Evolutionary conservation across 2,113 vertebrate genomes (phyloP), one percentile per base, ranked within the genome.

Genomic region (Microcebus lehilahytsara): DNA sequence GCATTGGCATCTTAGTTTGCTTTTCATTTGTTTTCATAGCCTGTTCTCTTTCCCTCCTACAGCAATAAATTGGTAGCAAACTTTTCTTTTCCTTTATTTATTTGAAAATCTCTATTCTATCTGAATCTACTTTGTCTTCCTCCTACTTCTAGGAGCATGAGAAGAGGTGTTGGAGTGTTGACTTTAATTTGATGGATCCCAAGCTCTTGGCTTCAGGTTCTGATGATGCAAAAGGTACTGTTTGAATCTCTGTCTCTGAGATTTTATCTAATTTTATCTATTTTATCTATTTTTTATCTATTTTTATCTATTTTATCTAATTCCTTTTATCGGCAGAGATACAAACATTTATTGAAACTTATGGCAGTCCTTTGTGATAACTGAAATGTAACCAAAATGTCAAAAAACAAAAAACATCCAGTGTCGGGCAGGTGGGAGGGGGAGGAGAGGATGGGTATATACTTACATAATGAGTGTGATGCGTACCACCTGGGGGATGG

Each of bases 151-250:
- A 99, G 99, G 99, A 99, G 81, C 99, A 99, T 98, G 99, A 99
- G 98, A 99, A 99, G 98, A 99, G 99, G 85, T 99, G 99, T 98
- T 99, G 99, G 99, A 99, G 99, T 96, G 99, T 99, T 69, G 99
- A 99, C 98, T 99, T 99, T 96, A 99, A 99, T 97, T 99, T 99
- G 96, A 99, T 99, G 99, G 99, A 99, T 98, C 99, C 99, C 34
- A 99, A 99, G 97, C 99, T 99, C 22, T 98, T 99, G 98, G 99
- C 99, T 91, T 99, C 99, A 25, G 99, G 99, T 96, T 99, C 99
- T 96, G 99, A 99, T 98, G 99, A 99, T 97, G 99, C 99, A 97
- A 99, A 99, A 99, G 99, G 99, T 99, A 98, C 34, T 97, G 30
- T 67, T 22, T 85, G 37, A 67, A 20, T 86, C 17, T 86, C 32